A percentile compares a stretch with the other conserved stretches of the same genome.
These are phyloP conservation scores for Ochropleura plecta DNA, from an alignment of 2,888 invertebrate genomes.

Conservation along the genomic window DNA sequence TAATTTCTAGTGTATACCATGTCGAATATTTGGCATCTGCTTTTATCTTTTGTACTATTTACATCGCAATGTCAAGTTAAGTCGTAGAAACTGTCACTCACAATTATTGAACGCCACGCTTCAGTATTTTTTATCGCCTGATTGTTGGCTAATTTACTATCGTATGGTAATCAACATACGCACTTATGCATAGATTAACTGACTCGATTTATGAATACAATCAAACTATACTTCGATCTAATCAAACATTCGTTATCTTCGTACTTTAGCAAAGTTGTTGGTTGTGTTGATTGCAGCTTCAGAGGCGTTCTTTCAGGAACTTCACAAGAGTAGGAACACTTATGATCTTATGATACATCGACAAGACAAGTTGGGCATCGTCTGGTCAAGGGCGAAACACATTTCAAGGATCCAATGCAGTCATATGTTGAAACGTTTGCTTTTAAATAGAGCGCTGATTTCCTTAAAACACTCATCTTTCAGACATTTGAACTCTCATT, in stretches of 20 bases:
- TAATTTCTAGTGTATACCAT: slow-evolving; percentile 20
- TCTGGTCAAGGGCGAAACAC: neutral
- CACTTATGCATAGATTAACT: slow-evolving; percentile 11
- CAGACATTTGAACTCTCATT: neutral
- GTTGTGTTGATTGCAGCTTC: neutral
- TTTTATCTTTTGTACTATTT: slow-evolving; percentile 33
- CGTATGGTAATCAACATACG: slow-evolving; percentile 16
- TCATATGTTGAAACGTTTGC: neutral
- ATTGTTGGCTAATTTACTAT: slow-evolving; percentile 17
- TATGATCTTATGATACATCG: neutral
- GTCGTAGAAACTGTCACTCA: slow-evolving; percentile 26
- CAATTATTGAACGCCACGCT: slow-evolving; percentile 4
- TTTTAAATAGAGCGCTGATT: neutral
- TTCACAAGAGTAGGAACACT: neutral
- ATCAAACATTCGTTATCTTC: too few relatives aligned
- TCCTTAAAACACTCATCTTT: neutral
- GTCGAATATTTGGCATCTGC: slow-evolving; percentile 50
- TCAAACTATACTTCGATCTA: neutral
- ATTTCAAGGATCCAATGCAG: neutral
- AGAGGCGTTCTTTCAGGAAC: neutral
- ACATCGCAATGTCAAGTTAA: slow-evolving; percentile 42
- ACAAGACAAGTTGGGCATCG: neutral
- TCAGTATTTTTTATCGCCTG: slow-evolving; percentile 1
- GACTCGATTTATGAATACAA: neutral
- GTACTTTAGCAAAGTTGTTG: neutral